These are phyloP conservation scores for Plemyria rubiginata DNA, from an alignment of 2,888 invertebrate species.

Conservation along the genomic window DNA sequence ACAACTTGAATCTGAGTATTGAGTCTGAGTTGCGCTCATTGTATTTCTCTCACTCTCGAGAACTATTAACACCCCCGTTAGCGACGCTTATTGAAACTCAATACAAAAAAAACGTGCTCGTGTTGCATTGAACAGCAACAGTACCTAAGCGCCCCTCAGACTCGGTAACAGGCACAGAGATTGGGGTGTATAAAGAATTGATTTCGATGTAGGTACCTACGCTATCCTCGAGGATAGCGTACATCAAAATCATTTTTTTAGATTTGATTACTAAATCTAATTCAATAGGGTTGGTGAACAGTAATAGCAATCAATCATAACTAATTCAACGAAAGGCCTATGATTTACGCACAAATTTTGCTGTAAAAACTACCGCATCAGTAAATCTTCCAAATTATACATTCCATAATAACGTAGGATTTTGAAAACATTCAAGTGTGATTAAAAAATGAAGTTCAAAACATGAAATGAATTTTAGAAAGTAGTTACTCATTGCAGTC, in stretches of 20 bases:
- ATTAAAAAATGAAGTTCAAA: conserved; percentile 76
- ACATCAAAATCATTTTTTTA: no score
- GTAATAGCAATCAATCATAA: conserved; percentile 60
- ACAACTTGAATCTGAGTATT: no score
- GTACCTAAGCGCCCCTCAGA: no score
- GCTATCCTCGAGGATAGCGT: no score
- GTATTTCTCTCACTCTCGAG: no score
- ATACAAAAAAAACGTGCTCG: no score
- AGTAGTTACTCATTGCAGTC: conserved; percentile 59
- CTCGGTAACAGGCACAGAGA: no score
- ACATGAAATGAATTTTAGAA: conserved; percentile 66
- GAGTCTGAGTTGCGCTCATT: no score
- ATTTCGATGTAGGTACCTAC: conserved; percentile 12
- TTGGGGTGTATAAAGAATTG: conserved; percentile 11
- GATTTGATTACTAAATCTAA: conserved; percentile 29
- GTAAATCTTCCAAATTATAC: conserved; percentile 73
- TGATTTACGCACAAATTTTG: conserved; percentile 72
- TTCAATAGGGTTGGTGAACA: conserved; percentile 38
- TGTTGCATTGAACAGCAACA: no score
- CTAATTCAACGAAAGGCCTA: conserved; percentile 69
- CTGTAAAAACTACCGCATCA: conserved; percentile 49
- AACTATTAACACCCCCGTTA: no score
- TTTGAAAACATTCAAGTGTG: conserved; percentile 58
- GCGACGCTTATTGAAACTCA: no score
- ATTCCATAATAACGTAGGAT: conserved; percentile 65